Evolutionary conservation across 2,888 invertebrate species (phyloP), one percentile per base, ranked within the genome.

Genomic region (Cephus pulcher): DNA sequence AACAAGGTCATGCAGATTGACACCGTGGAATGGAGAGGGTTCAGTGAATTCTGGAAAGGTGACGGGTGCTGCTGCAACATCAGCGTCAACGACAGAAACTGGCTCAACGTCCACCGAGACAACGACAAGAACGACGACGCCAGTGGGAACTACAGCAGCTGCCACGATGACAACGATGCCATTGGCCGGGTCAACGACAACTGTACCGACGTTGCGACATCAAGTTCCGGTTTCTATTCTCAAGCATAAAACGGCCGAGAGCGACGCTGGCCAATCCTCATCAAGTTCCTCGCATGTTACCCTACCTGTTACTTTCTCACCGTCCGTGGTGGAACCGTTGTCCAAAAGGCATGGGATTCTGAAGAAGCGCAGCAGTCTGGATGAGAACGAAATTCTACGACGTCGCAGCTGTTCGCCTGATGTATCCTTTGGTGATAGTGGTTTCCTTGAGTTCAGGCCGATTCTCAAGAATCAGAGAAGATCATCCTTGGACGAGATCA

Each of bases 321-420:
- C 96, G 1, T 95, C 93, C 87, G 96, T 96, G 78, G 92, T 95
- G 75, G 96, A 96, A 87, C 93, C 94, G 30, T 93, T 94, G 40
- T 93, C 94, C 78, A 94, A 95, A 83, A 94, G 95, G 77, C 96
- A 96, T 90, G 96, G 96, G 74, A 97, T 97, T 88, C 93, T 96
- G 82, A 97, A 97, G 91, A 97, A 97, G 92, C 95, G 96, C 56
- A 94, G 96, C 78, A 97, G 97, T 88, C 92, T 97, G 84, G 97
- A 97, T 85, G 97, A 97, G 89, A 95, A 94, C 34, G 95, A 95
- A 90, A 95, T 95, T 76, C 93, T 95, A 82, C 92, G 95, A 73
- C 93, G 95, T 84, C 93, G 95, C 76, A 95, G 95, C 78, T 95
- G 95, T 84, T 95, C 95, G 80, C 95, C 95, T 3, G 95, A 95